Conservation (phyloP, 2,113 vertebrate genomes). For the Ornithorhynchus anatinus region DNA sequence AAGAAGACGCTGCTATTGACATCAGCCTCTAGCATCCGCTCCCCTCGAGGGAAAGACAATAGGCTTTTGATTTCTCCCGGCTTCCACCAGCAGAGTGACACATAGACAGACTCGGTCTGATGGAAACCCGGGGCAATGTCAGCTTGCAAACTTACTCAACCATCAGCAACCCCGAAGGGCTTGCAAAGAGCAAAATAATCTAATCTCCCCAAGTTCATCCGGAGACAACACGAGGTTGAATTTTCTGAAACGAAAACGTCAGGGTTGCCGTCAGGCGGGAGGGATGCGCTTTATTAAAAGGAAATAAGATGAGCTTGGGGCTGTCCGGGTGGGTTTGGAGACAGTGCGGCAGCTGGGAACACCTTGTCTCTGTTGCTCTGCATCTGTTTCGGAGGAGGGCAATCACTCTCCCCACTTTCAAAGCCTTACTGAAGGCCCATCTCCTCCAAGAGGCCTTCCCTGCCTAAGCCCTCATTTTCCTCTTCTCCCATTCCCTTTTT, state of each 20-base stretch:
- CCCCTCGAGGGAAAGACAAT: accelerated
- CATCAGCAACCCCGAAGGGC: not conserved
- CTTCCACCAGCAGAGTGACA: not conserved
- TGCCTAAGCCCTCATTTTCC: no score
- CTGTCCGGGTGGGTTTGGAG: not conserved
- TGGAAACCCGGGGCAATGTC: not conserved
- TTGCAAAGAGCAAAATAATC: not conserved
- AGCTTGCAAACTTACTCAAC: not conserved
- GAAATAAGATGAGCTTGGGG: not conserved
- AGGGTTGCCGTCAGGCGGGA: accelerated
- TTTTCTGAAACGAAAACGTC: not conserved
- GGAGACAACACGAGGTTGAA: not conserved
- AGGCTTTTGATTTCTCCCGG: not conserved
- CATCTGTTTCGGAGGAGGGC: no score
- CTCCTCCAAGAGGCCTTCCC: no score
- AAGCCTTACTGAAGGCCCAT: no score
- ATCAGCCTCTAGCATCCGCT: not conserved
- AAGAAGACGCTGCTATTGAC: not conserved
- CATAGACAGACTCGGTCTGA: accelerated
- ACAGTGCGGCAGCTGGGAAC: no score
- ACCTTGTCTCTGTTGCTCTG: no score
- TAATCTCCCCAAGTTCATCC: not conserved
- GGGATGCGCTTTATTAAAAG: accelerated
- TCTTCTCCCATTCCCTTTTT: no score
- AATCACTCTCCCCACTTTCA: no score